phyloP scores from a whole-genome alignment of 2,113 vertebrate species.

The Menidia beryllina region DNA sequence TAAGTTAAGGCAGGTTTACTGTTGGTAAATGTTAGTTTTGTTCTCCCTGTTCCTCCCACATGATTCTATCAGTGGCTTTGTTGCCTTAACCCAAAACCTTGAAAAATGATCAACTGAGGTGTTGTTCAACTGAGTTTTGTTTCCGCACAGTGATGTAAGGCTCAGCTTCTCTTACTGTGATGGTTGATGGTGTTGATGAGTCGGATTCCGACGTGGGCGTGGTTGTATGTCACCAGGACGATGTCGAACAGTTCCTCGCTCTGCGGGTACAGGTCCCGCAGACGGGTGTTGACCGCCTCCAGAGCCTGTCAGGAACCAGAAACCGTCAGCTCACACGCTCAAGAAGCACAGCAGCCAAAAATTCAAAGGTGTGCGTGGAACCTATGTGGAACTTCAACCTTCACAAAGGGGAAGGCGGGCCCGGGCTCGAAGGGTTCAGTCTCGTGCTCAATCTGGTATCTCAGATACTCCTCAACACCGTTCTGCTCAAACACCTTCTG shows the following conservation, averaged over 20 bases:
- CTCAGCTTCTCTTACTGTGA: slow-evolving; percentile 94
- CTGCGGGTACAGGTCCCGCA: slow-evolving; percentile 91
- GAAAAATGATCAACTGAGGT: no score
- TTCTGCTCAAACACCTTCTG: slow-evolving; percentile 90
- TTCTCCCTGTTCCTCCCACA: no score
- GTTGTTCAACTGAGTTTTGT: no score
- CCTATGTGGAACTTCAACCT: slow-evolving; percentile 78
- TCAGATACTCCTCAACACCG: slow-evolving; percentile 94
- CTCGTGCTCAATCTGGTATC: slow-evolving; percentile 94
- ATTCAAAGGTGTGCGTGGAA: no score
- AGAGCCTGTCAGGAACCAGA: slow-evolving; percentile 83
- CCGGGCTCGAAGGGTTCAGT: slow-evolving; percentile 93
- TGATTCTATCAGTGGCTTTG: no score
- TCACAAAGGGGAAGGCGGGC: slow-evolving; percentile 94
- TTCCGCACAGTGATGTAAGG: no score
- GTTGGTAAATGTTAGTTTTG: no score
- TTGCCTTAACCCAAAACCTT: no score
- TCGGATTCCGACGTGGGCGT: slow-evolving; percentile 94
- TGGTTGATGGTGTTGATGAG: slow-evolving; percentile 99
- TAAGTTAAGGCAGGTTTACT: no score
- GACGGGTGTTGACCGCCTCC: slow-evolving; percentile 88
- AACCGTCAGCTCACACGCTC: not conserved
- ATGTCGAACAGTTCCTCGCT: slow-evolving; percentile 97
- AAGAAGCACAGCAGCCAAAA: no score
- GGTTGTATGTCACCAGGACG: slow-evolving; percentile 97